Evolutionary conservation across 92 coral and sea anemone genomes (phyloP).

Genomic region (Siderastrea radians): DNA sequence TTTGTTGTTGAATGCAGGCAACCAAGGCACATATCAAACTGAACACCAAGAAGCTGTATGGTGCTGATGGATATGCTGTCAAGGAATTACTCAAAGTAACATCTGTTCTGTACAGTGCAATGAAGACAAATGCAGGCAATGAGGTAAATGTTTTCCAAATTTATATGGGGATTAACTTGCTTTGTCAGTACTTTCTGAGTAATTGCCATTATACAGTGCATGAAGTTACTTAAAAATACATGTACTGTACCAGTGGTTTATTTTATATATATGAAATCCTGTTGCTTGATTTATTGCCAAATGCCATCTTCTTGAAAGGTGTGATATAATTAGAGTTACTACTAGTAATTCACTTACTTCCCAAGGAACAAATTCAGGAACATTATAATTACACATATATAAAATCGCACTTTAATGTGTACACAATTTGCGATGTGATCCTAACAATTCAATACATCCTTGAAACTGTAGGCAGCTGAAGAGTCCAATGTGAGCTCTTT

Average conservation of each 20-base stretch:
- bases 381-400: too few species aligned
- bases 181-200: too few species aligned
- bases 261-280: too few species aligned
- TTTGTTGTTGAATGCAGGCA: slow-evolving; percentile 64
- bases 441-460: not conserved
- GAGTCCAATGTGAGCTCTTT: slow-evolving; percentile 83
- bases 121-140: slow-evolving; percentile 90
- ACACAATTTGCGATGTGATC: not conserved
- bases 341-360: too few species aligned
- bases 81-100: slow-evolving; percentile 98
- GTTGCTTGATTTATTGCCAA: too few species aligned
- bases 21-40: slow-evolving; percentile 98
- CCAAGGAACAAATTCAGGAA: not conserved
- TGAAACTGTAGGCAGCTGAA: slow-evolving; percentile 67
- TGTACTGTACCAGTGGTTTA: too few species aligned
- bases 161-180: too few species aligned
- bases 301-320: too few species aligned
- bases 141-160: slow-evolving; percentile 47
- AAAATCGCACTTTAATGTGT: not conserved
- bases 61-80: slow-evolving; percentile 99
- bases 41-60: slow-evolving; percentile 97
- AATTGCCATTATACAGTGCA: too few species aligned
- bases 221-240: too few species aligned
- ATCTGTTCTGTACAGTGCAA: slow-evolving; percentile 93
- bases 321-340: too few species aligned